A percentile compares a stretch with the other conserved stretches of the same genome.
phyloP scores from a whole-genome alignment of 2,797 vertebrate genomes.

The Melanotaenia maccullochi region DNA sequence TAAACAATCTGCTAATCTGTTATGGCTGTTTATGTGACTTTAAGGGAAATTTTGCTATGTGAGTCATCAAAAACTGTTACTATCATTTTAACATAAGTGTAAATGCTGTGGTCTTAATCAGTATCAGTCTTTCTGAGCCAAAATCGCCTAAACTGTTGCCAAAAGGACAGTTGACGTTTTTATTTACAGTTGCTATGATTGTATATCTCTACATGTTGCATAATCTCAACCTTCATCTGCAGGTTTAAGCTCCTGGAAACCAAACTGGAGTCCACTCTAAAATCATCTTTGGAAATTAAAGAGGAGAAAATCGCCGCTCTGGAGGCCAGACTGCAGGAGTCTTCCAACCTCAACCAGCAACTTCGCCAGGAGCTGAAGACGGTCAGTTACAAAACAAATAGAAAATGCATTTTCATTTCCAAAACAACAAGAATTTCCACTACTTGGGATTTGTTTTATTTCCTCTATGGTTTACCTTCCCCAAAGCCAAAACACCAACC shows the following conservation, averaged over 20 bases:
- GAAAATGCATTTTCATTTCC: not conserved
- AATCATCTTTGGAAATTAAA: slow-evolving; percentile 98
- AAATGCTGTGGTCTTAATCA: slow-evolving; percentile 10
- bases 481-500: slow-evolving; percentile 6
- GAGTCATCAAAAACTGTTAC: slow-evolving; percentile 15
- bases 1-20: not conserved
- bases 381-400: slow-evolving; percentile 78
- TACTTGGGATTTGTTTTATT: not conserved
- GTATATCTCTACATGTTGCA: not conserved
- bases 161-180: not conserved
- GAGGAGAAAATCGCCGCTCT: slow-evolving; percentile 98
- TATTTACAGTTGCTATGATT: not conserved
- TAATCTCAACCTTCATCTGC: slow-evolving; percentile 23
- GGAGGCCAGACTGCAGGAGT: slow-evolving; percentile 97
- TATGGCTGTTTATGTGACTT: not conserved
- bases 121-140: slow-evolving; percentile 10
- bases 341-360: slow-evolving; percentile 96
- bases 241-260: slow-evolving; percentile 96
- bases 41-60: not conserved
- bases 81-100: slow-evolving; percentile 4
- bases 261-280: slow-evolving; percentile 94
- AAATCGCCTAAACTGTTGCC: not conserved
- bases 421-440: not conserved
- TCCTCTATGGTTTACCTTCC: not conserved
- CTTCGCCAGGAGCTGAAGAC: slow-evolving; percentile 97